Evolutionary conservation across 2,113 vertebrate species (phyloP).

Genomic region (Speoplatyrhinus poulsoni): DNA sequence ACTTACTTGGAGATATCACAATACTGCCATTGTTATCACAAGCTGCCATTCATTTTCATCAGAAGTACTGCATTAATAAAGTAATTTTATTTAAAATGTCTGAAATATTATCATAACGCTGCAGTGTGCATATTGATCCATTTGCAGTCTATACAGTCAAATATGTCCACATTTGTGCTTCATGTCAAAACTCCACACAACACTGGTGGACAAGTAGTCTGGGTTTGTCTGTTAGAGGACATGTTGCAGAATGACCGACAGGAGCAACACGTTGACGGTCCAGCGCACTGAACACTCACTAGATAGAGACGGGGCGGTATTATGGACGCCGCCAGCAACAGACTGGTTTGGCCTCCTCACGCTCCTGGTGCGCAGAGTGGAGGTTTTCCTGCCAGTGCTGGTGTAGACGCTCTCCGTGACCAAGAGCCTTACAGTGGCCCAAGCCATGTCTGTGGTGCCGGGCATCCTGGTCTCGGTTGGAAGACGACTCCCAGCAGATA

Average conservation of each 20-base stretch:
- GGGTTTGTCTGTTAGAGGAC: slow-evolving; percentile 31
- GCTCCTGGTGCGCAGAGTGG: slow-evolving; percentile 73
- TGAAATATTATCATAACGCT: slow-evolving; percentile 13
- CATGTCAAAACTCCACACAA: not conserved
- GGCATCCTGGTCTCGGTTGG: slow-evolving; percentile 1
- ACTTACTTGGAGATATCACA: slow-evolving; percentile 22
- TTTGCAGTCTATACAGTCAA: not conserved
- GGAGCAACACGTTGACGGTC: slow-evolving; percentile 18
- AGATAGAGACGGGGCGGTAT: slow-evolving; percentile 12
- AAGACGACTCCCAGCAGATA: too few species aligned
- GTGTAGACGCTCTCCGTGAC: slow-evolving; percentile 46
- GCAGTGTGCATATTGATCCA: not conserved
- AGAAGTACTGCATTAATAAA: slow-evolving; percentile 21
- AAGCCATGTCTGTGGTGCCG: slow-evolving; percentile 4
- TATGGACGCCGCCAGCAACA: slow-evolving; percentile 20
- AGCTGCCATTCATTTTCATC: not conserved
- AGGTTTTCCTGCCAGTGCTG: slow-evolving; percentile 61
- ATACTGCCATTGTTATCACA: slow-evolving; percentile 37
- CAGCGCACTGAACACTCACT: slow-evolving; percentile 6
- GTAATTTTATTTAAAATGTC: not conserved
- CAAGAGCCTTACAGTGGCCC: slow-evolving; percentile 36
- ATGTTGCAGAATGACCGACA: slow-evolving; percentile 35
- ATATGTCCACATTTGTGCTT: slow-evolving; percentile 30
- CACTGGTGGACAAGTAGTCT: too few species aligned
- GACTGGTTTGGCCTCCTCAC: slow-evolving; percentile 70